phyloP scores from a whole-genome alignment of 2,888 invertebrate species.

The Drosophila prostipennis region DNA sequence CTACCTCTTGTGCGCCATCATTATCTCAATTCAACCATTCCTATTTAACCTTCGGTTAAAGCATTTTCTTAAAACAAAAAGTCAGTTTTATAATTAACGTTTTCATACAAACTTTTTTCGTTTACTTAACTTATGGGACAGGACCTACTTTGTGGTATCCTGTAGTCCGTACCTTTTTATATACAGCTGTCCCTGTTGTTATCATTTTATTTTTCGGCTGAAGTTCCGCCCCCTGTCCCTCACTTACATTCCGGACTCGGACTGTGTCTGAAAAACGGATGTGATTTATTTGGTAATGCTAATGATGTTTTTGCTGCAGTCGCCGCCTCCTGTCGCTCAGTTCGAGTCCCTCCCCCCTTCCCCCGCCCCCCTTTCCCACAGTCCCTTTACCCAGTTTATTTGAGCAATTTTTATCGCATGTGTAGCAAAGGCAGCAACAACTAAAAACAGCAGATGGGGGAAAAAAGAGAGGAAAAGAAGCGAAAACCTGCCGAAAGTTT shows the following conservation, averaged over 20 bases:
- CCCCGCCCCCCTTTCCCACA: not conserved
- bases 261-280: conserved; percentile 80
- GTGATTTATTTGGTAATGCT: conserved; percentile 82
- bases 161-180: conserved; percentile 12
- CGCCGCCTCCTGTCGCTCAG: conserved; percentile 44
- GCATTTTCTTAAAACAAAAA: not conserved
- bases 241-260: conserved; percentile 55
- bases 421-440: conserved; percentile 58
- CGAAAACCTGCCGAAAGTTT: conserved; percentile 71
- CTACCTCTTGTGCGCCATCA: too few relatives aligned
- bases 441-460: conserved; percentile 14
- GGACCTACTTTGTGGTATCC: conserved; percentile 13
- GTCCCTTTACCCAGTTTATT: conserved; percentile 57
- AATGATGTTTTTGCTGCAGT: conserved; percentile 77
- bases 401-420: conserved; percentile 78
- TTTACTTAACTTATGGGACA: not conserved
- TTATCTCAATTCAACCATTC: too few relatives aligned
- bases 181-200: conserved; percentile 22
- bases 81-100: too few relatives aligned
- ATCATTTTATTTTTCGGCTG: conserved; percentile 38
- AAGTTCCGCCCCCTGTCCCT: conserved; percentile 11
- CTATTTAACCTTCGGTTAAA: too few relatives aligned
- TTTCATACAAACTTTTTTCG: too few relatives aligned
- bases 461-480: conserved; percentile 9
- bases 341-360: not conserved